These are phyloP conservation scores for Ellobium chinense DNA, from an alignment of 2,888 invertebrate genomes.

Conservation along the genomic window DNA sequence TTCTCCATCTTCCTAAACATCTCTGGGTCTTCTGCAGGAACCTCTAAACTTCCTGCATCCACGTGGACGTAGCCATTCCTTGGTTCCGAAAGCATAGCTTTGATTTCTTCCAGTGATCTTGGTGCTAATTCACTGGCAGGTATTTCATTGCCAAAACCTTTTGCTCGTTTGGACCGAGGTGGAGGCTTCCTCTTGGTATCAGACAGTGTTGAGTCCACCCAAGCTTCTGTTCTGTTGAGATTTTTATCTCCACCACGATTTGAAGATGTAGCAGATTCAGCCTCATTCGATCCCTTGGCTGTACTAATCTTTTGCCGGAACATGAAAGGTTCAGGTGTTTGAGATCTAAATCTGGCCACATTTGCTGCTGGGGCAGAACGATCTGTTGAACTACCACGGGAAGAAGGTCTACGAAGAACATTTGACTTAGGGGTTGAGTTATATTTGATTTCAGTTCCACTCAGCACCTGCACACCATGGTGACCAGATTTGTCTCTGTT, in stretches of 20 bases:
- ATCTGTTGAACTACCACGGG: conserved; percentile 14
- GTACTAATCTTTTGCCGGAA: conserved; percentile 54
- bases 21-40: conserved; percentile 73
- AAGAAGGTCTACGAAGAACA: conserved; percentile 5
- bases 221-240: conserved; percentile 65
- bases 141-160: conserved; percentile 50
- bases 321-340: conserved; percentile 45
- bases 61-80: conserved; percentile 38
- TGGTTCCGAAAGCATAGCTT: conserved; percentile 48
- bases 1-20: conserved; percentile 75
- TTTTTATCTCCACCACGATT: conserved; percentile 18
- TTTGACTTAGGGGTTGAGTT: neutral
- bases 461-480: conserved; percentile 51
- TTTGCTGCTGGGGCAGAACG: conserved; percentile 1
- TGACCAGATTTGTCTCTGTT: conserved; percentile 50
- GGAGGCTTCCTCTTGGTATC: conserved; percentile 59
- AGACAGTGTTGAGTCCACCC: conserved; percentile 67
- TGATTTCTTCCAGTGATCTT: conserved; percentile 66
- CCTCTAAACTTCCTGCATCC: conserved; percentile 61
- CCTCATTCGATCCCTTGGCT: conserved; percentile 49
- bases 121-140: conserved; percentile 65
- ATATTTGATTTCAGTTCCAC: conserved; percentile 14
- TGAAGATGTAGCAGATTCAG: conserved; percentile 25
- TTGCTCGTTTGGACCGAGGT: conserved; percentile 54
- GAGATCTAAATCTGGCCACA: conserved; percentile 32